Percentiles rank a stretch among this genome's conserved stretches.
phyloP scores from a whole-genome alignment of 2,797 vertebrate genomes.

The Brachyrhaphis roseni region DNA sequence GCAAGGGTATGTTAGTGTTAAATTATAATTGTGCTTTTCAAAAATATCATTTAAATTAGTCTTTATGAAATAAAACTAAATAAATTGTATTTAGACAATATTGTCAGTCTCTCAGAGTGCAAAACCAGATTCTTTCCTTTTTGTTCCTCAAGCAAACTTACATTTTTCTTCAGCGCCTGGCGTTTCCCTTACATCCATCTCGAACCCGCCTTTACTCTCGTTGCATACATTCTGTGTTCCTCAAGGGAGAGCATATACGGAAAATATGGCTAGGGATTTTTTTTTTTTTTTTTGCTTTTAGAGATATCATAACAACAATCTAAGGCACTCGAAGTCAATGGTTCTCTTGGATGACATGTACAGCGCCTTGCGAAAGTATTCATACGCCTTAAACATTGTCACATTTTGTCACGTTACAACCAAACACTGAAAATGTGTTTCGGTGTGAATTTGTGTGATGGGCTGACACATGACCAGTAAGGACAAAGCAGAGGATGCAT shows the following conservation, averaged over 20 bases:
- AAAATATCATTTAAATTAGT: background rate
- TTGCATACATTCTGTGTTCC: slow-evolving; percentile 41
- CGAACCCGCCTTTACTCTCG: slow-evolving; percentile 26
- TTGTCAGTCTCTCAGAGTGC: slow-evolving; percentile 62
- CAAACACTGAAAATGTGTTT: background rate
- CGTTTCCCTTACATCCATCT: slow-evolving; percentile 25
- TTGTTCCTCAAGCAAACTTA: slow-evolving; percentile 20
- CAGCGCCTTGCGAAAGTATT: background rate
- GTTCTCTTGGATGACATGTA: slow-evolving; percentile 63
- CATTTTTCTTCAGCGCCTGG: slow-evolving; percentile 20
- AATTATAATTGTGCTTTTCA: slow-evolving; percentile 2
- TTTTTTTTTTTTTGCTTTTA: slow-evolving; percentile 3
- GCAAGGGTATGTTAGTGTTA: background rate
- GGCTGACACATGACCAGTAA: background rate
- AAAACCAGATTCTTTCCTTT: slow-evolving; percentile 53
- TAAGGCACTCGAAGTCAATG: slow-evolving; percentile 69
- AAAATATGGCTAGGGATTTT: slow-evolving; percentile 78
- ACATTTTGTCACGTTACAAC: background rate
- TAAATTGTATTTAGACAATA: slow-evolving; percentile 34
- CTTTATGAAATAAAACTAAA: slow-evolving; percentile 1
- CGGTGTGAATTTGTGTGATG: background rate
- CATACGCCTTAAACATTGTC: background rate
- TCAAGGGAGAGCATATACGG: slow-evolving; percentile 43
- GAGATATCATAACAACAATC: slow-evolving; percentile 44
- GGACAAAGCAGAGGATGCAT: background rate